Conservation (phyloP, 23 tunicate genomes). For the Halocynthia aurantium region DNA sequence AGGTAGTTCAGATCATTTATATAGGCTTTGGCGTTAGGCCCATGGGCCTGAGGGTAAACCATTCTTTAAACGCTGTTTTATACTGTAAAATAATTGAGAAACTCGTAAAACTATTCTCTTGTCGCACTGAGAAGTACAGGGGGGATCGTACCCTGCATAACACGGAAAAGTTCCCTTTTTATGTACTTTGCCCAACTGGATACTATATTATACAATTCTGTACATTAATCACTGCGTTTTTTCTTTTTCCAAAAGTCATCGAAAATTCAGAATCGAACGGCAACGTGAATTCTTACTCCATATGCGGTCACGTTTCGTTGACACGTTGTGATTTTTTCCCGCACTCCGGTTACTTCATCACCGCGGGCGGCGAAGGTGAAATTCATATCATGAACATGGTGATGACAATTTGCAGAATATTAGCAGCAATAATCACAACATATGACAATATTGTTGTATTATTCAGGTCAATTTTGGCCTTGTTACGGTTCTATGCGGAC, state of each 20-base stretch:
- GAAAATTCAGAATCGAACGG: background rate
- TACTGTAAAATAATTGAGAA: too few species aligned
- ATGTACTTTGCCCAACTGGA: too few species aligned
- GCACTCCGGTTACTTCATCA: conserved; percentile 52
- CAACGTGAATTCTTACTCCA: conserved; percentile 3
- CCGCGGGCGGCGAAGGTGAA: conserved; percentile 72
- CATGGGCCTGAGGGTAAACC: too few species aligned
- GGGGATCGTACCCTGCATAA: too few species aligned
- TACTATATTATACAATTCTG: too few species aligned
- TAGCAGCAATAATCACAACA: background rate
- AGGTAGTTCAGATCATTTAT: too few species aligned
- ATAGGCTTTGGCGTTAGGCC: too few species aligned
- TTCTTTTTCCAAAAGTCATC: background rate
- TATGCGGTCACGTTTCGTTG: conserved; percentile 59
- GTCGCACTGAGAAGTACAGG: too few species aligned
- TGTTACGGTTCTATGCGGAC: conserved; percentile 42
- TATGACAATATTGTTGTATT: background rate
- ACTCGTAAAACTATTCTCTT: too few species aligned
- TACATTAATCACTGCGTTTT: background rate
- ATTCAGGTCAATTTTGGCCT: conserved; percentile 57
- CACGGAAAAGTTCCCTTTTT: too few species aligned
- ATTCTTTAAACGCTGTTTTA: too few species aligned
- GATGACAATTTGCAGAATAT: background rate
- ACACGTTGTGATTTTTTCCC: conserved; percentile 51
- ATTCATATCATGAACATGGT: conserved; percentile 67